These are phyloP conservation scores for Cyrtorhinus lividipennis DNA, from an alignment of 1,140 invertebrate species.

Conservation along the genomic window DNA sequence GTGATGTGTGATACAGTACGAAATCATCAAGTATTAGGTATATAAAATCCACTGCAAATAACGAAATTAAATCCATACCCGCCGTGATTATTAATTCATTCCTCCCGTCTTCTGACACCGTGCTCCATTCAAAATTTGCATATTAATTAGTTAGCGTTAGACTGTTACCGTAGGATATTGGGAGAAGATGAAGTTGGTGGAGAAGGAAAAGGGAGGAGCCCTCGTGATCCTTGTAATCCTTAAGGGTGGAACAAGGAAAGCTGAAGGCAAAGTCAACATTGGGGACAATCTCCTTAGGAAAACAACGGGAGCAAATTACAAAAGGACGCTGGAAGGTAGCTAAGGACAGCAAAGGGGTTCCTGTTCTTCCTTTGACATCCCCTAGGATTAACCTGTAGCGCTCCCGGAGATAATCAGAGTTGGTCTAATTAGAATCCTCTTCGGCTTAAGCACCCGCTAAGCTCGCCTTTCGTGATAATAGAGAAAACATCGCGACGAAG, in stretches of 20 bases:
- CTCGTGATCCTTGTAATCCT: constrained; percentile 8
- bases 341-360: background rate
- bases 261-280: constrained; percentile 7
- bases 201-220: background rate
- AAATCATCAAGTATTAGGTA: too few relatives aligned
- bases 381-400: constrained; percentile 1
- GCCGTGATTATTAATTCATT: background rate
- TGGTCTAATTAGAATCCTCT: constrained; percentile 7
- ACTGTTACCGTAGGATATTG: constrained; percentile 3
- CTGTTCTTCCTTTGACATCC: constrained; percentile 5
- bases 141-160: constrained; percentile 5
- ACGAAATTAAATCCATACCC: too few relatives aligned
- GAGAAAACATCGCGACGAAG: too few relatives aligned
- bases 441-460: background rate
- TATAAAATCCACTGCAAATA: too few relatives aligned
- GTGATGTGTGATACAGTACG: too few relatives aligned
- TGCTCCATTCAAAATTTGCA: background rate
- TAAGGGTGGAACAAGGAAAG: background rate
- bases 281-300: constrained; percentile 6
- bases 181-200: background rate
- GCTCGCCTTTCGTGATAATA: too few relatives aligned
- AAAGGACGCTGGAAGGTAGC: background rate
- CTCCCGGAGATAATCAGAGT: constrained; percentile 2
- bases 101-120: background rate
- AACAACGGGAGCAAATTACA: constrained; percentile 7